A percentile compares a stretch with the other conserved stretches of the same genome.
These are phyloP conservation scores for Muricea muricata DNA, from an alignment of 92 coral and sea anemone species.

Conservation along the genomic window DNA sequence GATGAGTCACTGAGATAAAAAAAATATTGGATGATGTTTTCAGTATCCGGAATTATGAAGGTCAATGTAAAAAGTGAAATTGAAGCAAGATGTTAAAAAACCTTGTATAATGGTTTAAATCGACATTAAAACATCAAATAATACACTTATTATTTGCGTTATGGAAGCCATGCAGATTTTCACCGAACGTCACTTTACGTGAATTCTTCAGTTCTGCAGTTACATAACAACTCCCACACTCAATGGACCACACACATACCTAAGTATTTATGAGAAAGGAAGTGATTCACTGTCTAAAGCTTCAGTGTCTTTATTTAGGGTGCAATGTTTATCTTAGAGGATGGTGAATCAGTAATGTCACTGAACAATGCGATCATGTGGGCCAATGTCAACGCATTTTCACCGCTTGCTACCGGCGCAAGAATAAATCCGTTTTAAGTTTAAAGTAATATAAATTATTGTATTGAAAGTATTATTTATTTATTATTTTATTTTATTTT, in stretches of 20 bases:
- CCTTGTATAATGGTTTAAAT: too few relatives aligned
- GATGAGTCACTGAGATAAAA: background rate
- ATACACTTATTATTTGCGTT: too few relatives aligned
- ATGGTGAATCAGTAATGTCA: conserved; percentile 87
- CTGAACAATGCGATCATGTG: conserved; percentile 97
- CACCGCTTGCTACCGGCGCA: conserved; percentile 88
- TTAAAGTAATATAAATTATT: background rate
- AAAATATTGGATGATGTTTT: background rate
- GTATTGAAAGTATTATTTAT: background rate
- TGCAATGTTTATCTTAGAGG: conserved; percentile 79
- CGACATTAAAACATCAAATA: too few relatives aligned
- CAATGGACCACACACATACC: background rate
- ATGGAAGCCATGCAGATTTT: too few relatives aligned
- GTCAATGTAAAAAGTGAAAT: background rate
- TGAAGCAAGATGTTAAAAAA: too few relatives aligned
- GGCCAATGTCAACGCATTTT: conserved; percentile 97
- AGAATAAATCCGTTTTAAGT: conserved; percentile 83
- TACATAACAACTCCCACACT: too few relatives aligned
- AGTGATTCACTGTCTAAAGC: background rate
- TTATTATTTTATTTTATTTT: too few relatives aligned
- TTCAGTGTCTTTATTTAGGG: conserved; percentile 67
- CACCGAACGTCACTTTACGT: too few relatives aligned
- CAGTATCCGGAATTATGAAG: background rate
- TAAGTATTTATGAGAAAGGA: background rate
- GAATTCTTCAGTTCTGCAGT: too few relatives aligned